Evolutionary conservation across 2,113 vertebrate species (phyloP).

Genomic region (Marmota flaviventris): DNA sequence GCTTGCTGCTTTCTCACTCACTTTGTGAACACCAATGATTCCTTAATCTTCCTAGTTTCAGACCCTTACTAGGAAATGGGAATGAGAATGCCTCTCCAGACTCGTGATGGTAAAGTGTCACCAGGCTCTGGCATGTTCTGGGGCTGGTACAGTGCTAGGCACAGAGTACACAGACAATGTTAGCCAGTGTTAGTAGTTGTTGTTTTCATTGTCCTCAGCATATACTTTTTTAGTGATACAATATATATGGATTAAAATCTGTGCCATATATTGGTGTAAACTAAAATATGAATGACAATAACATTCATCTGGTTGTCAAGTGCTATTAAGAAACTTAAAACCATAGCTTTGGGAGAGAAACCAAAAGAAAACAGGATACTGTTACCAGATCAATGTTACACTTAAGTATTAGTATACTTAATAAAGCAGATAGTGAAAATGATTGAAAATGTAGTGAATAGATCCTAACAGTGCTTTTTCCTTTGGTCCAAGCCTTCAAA

Average conservation of each 20-base stretch:
- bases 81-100: background rate
- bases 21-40: background rate
- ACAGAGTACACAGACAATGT: background rate
- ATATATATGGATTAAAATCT: background rate
- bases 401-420: too few relatives aligned
- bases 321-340: background rate
- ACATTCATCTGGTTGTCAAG: background rate
- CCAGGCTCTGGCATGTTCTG: background rate
- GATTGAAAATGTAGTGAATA: background rate
- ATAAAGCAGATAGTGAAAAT: background rate
- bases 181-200: background rate
- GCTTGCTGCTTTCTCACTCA: background rate
- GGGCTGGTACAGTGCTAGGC: background rate
- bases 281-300: background rate
- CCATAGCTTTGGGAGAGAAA: background rate
- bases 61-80: background rate
- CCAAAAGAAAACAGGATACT: background rate
- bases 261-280: background rate
- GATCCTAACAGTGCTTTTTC: background rate
- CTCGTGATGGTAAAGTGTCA: background rate
- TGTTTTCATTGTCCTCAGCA: background rate
- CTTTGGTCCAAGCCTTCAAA: background rate
- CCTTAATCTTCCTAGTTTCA: background rate
- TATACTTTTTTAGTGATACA: background rate
- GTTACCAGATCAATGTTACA: background rate